Percentiles rank a stretch among this genome's conserved stretches.
Conservation (phyloP, 1,140 invertebrate species). For the Drosophila santomea region DNA sequence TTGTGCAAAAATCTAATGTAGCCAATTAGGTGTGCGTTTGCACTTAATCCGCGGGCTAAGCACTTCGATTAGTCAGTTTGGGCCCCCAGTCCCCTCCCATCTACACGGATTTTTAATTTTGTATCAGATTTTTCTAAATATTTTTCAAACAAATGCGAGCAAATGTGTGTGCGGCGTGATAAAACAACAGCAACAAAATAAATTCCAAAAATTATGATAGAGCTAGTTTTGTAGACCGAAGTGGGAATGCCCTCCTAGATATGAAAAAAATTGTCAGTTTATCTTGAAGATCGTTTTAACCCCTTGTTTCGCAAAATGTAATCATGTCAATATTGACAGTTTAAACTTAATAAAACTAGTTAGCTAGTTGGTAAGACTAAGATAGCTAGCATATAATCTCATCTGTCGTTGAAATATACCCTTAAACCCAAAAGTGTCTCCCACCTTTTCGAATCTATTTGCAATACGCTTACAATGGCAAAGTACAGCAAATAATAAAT, state of each 20-base stretch:
- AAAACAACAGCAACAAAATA: slow-evolving; percentile 61
- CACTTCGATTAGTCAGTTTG: slow-evolving; percentile 43
- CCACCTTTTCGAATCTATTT: neutral
- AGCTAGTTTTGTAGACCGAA: neutral
- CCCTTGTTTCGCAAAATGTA: too few relatives aligned
- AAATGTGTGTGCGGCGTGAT: slow-evolving; percentile 49
- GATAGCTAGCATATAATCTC: neutral
- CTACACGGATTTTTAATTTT: slow-evolving; percentile 23
- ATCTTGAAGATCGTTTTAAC: too few relatives aligned
- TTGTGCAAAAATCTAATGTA: slow-evolving; percentile 14
- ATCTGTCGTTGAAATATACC: neutral
- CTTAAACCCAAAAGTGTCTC: neutral
- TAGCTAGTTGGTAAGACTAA: too few relatives aligned
- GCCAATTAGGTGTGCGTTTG: slow-evolving; percentile 14
- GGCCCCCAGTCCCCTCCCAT: neutral
- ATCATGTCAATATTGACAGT: too few relatives aligned
- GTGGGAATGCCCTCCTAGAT: neutral
- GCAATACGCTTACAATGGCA: neutral
- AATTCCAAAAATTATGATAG: slow-evolving; percentile 41
- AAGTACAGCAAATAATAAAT: slow-evolving; percentile 17
- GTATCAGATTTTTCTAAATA: slow-evolving; percentile 51
- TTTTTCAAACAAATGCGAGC: slow-evolving; percentile 49
- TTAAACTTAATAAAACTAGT: too few relatives aligned
- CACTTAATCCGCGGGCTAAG: slow-evolving; percentile 37
- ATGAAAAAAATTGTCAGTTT: too few relatives aligned